Evolutionary conservation across 2,113 vertebrate species (phyloP).

Genomic region (Gasterosteus aculeatus): DNA sequence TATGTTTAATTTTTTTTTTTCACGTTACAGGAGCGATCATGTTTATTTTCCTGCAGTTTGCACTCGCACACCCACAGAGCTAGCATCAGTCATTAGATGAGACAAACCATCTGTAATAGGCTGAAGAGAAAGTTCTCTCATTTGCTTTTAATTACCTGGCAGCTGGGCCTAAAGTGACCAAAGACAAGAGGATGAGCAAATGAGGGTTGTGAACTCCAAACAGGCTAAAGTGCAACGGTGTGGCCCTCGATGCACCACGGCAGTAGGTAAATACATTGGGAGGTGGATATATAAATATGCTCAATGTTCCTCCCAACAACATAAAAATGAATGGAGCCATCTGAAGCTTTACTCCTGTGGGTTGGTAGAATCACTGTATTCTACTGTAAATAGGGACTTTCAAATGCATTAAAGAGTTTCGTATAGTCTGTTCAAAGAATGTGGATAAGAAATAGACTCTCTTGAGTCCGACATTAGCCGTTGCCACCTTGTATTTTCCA

Average conservation of each 20-base stretch:
- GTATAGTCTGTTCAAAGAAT: too few relatives aligned
- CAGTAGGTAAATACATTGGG: not conserved
- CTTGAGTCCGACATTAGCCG: too few relatives aligned
- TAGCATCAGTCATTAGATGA: constrained; percentile 19
- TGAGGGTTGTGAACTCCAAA: not conserved
- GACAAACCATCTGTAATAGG: constrained; percentile 9
- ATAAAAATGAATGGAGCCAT: not conserved
- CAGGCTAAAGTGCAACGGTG: too few relatives aligned
- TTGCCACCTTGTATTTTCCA: too few relatives aligned
- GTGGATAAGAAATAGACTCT: too few relatives aligned
- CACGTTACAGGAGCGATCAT: not conserved
- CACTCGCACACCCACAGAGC: constrained; percentile 28
- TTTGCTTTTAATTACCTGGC: constrained; percentile 43
- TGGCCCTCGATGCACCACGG: not conserved
- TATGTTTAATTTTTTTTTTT: not conserved
- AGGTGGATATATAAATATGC: not conserved
- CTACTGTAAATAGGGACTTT: not conserved
- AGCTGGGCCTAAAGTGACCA: not conserved
- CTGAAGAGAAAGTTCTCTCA: constrained; percentile 20
- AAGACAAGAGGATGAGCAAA: not conserved
- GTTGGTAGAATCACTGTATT: not conserved
- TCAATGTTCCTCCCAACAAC: not conserved
- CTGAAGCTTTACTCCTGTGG: not conserved
- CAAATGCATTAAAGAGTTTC: not conserved
- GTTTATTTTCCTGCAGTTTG: constrained; percentile 31